Conservation (phyloP, 1,140 invertebrate species). For the Bilobella aurantiaca region DNA sequence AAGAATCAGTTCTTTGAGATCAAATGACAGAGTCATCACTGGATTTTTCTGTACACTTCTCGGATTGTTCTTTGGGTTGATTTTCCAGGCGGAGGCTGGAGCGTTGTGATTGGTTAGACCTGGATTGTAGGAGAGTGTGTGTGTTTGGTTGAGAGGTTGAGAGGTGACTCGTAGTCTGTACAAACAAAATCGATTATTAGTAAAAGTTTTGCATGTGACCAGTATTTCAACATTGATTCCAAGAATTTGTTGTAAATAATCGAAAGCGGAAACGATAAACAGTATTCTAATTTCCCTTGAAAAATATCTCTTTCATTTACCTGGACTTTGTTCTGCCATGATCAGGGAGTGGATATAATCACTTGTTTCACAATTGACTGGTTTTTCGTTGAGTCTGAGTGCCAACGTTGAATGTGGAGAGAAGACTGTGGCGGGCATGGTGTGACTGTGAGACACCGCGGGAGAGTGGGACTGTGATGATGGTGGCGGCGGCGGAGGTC, state of each 20-base stretch:
- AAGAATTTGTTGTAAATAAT: too few species aligned
- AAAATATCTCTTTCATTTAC: too few species aligned
- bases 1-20: slow-evolving; percentile 6
- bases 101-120: background rate
- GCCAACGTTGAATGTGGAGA: slow-evolving; percentile 64
- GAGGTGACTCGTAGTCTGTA: slow-evolving; percentile 1
- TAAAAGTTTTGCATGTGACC: too few species aligned
- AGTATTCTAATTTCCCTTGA: too few species aligned
- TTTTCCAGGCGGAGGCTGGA: background rate
- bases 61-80: background rate
- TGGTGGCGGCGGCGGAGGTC: slow-evolving; percentile 8
- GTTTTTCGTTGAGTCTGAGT: slow-evolving; percentile 71
- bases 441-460: slow-evolving; percentile 7
- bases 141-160: background rate
- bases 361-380: slow-evolving; percentile 10
- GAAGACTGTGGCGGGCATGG: slow-evolving; percentile 22
- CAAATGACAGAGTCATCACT: slow-evolving; percentile 1
- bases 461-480: slow-evolving; percentile 1
- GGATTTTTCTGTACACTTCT: background rate
- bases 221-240: too few species aligned
- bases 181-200: too few species aligned
- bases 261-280: too few species aligned
- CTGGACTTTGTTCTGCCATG: slow-evolving; percentile 20
- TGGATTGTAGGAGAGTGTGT: background rate
- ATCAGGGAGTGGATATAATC: slow-evolving; percentile 33